phyloP scores from a whole-genome alignment of 2,888 invertebrate species.

The Cosmopolites sordidus region DNA sequence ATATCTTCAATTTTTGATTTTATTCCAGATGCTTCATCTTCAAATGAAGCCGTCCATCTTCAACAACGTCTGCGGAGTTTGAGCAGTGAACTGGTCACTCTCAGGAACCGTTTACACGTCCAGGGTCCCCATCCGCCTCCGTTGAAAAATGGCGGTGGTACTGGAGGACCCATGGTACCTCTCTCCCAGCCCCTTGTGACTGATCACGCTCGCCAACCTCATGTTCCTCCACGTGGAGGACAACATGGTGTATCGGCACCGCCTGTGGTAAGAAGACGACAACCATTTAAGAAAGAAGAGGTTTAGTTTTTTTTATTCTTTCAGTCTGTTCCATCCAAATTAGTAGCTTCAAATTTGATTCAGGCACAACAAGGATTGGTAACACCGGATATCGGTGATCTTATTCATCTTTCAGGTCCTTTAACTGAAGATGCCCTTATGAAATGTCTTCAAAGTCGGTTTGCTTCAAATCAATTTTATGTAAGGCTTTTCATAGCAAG shows the following conservation, averaged over 20 bases:
- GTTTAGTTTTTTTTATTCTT: neutral
- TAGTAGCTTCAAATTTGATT: constrained; percentile 8
- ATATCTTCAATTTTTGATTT: too few relatives aligned
- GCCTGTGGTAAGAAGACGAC: constrained; percentile 23
- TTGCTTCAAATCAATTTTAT: constrained; percentile 80
- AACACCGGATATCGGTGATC: constrained; percentile 70
- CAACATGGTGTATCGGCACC: constrained; percentile 31
- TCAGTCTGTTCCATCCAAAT: neutral
- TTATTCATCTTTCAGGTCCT: constrained; percentile 88
- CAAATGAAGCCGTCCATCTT: constrained; percentile 89
- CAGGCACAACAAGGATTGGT: constrained; percentile 32
- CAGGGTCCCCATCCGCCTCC: constrained; percentile 52
- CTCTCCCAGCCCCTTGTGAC: constrained; percentile 11
- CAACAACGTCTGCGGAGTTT: constrained; percentile 87
- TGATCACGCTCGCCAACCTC: constrained; percentile 44
- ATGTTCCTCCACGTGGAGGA: constrained; percentile 43
- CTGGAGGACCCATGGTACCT: constrained; percentile 23
- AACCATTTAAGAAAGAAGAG: too few relatives aligned
- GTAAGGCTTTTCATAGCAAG: constrained; percentile 57
- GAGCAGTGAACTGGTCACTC: constrained; percentile 86
- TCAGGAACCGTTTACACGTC: constrained; percentile 84
- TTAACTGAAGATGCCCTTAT: constrained; percentile 92
- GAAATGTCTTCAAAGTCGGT: constrained; percentile 84
- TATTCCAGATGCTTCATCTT: constrained; percentile 83
- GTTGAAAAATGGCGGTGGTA: constrained; percentile 47